Conservation (phyloP, 2,113 vertebrate species). For the Cyprinodon tularosa region DNA sequence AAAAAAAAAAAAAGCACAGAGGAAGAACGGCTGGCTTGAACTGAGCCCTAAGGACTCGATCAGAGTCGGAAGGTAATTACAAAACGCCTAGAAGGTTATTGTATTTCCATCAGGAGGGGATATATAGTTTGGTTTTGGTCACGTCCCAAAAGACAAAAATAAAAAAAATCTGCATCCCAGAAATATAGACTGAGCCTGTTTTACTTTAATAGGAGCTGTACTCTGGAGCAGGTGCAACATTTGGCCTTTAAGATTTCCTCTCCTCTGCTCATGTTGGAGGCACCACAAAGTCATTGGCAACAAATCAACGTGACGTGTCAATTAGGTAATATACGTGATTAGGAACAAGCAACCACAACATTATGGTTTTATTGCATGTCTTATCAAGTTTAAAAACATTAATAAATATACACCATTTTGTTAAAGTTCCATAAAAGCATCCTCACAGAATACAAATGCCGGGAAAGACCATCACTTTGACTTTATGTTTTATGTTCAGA, state of each 20-base stretch:
- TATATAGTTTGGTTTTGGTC: constrained; percentile 15
- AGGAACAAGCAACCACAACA: constrained; percentile 48
- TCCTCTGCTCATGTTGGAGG: constrained; percentile 20
- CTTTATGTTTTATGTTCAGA: constrained; percentile 25
- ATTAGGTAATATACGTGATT: constrained; percentile 32
- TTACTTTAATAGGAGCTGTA: constrained; percentile 5
- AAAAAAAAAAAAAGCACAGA: neutral
- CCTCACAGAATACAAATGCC: constrained; percentile 26
- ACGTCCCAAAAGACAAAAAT: constrained; percentile 6
- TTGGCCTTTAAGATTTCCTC: constrained; percentile 5
- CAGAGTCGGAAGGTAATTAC: constrained; percentile 40
- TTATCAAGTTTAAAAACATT: constrained; percentile 54
- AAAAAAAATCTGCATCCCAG: neutral
- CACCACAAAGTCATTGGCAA: constrained; percentile 50
- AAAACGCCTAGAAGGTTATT: constrained; percentile 9
- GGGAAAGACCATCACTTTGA: constrained; percentile 10
- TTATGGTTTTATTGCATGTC: constrained; percentile 64
- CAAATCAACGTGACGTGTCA: constrained; percentile 14
- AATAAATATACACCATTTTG: constrained; percentile 74
- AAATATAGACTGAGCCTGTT: constrained; percentile 2
- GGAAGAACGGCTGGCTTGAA: constrained; percentile 32
- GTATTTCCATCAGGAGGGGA: neutral
- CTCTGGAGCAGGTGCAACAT: constrained; percentile 10
- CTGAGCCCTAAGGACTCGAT: constrained; percentile 30
- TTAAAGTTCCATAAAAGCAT: constrained; percentile 49